Conservation (phyloP, 2,888 invertebrate species). For the Callosobruchus maculatus region DNA sequence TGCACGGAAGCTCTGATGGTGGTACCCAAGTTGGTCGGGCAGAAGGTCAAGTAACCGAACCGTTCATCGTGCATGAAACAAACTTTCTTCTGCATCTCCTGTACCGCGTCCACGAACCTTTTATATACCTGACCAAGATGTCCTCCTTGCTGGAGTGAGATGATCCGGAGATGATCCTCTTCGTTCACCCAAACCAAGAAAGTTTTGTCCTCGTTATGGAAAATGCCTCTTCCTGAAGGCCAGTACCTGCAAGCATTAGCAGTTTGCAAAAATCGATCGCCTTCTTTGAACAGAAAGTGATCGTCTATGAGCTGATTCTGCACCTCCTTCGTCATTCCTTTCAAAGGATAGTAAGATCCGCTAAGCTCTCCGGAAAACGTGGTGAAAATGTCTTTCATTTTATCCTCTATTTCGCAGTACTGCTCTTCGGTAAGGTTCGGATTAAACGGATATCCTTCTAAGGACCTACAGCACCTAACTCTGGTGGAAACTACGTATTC, state of each 20-base stretch:
- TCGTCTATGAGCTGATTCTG: conserved; percentile 95
- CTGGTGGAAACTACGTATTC: conserved; percentile 64
- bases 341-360: conserved; percentile 89
- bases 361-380: conserved; percentile 65
- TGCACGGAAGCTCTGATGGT: conserved; percentile 69
- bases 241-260: conserved; percentile 94
- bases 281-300: conserved; percentile 96
- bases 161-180: conserved; percentile 95
- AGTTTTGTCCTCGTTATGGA: conserved; percentile 90
- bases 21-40: conserved; percentile 70
- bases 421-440: conserved; percentile 63
- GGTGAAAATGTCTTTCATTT: conserved; percentile 44
- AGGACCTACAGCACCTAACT: conserved; percentile 62
- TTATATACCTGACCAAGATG: conserved; percentile 74
- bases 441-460: conserved; percentile 63
- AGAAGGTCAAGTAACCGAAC: conserved; percentile 68
- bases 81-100: conserved; percentile 52
- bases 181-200: conserved; percentile 97
- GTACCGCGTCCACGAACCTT: conserved; percentile 52
- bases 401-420: conserved; percentile 61
- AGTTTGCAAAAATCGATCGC: conserved; percentile 81
- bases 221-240: conserved; percentile 92
- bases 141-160: conserved; percentile 95
- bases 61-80: conserved; percentile 58
- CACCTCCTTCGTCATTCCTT: conserved; percentile 87